phyloP scores from a whole-genome alignment of 2,888 invertebrate species.

The Linyphia triangularis region DNA sequence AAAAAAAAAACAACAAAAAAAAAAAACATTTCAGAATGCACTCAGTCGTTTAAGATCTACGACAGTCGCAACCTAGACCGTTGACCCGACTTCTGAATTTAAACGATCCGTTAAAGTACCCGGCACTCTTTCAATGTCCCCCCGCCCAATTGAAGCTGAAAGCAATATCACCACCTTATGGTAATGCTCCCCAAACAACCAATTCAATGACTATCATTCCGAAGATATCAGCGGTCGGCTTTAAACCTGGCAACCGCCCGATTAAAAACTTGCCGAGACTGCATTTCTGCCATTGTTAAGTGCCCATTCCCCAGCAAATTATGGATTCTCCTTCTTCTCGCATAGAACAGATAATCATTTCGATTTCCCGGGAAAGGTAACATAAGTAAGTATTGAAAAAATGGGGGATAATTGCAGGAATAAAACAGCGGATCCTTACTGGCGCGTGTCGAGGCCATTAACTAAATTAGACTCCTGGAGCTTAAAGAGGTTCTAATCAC shows the following conservation, averaged over 20 bases:
- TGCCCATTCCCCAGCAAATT: not conserved
- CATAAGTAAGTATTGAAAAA: not conserved
- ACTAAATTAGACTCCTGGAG: constrained; percentile 9
- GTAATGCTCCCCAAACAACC: not conserved
- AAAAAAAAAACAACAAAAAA: not conserved
- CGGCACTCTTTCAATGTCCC: not conserved
- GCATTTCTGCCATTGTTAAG: not conserved
- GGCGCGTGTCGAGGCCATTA: constrained; percentile 19
- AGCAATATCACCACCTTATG: not conserved
- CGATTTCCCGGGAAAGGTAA: not conserved
- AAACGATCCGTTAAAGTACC: not conserved
- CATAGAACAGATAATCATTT: not conserved
- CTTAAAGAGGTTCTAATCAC: constrained; percentile 35
- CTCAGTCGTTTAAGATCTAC: not conserved
- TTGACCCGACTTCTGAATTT: not conserved
- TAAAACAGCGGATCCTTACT: not conserved
- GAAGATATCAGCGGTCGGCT: not conserved
- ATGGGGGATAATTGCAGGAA: not conserved
- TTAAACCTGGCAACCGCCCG: not conserved
- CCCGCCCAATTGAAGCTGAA: not conserved
- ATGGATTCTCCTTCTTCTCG: not conserved
- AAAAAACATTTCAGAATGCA: too few relatives aligned
- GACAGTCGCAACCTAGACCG: not conserved
- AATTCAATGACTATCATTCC: not conserved
- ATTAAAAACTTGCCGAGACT: not conserved